These are phyloP conservation scores for Drosophila mercatorum DNA, from an alignment of 2,888 invertebrate genomes.

Conservation along the genomic window DNA sequence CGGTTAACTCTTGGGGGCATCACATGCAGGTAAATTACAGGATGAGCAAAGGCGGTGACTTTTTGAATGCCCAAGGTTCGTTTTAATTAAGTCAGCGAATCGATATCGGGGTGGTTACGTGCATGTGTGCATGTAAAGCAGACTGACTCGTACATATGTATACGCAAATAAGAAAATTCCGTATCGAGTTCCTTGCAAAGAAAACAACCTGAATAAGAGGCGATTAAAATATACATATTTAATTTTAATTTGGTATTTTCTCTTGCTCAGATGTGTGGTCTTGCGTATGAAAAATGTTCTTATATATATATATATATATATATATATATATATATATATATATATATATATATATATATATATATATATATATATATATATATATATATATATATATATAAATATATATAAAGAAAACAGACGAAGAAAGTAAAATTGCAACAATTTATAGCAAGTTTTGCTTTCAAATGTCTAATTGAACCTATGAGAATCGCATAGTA, in stretches of 20 bases:
- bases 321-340: no score
- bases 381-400: no score
- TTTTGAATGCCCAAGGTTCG: constrained; percentile 63
- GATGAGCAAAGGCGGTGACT: constrained; percentile 52
- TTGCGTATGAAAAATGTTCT: not conserved
- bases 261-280: not conserved
- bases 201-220: not conserved
- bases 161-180: not conserved
- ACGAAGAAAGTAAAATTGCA: no score
- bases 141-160: not conserved
- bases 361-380: no score
- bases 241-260: constrained; percentile 2
- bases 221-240: not conserved
- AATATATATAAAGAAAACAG: no score
- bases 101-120: constrained; percentile 31
- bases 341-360: no score
- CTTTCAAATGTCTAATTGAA: no score
- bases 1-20: constrained; percentile 53
- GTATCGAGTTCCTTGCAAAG: not conserved
- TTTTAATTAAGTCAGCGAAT: constrained; percentile 60
- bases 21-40: constrained; percentile 40
- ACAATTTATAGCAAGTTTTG: no score
- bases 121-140: constrained; percentile 6
- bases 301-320: no score
- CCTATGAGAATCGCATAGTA: no score